These are phyloP conservation scores for Drosophila crucigera DNA, from an alignment of 2,888 invertebrate species.

Conservation along the genomic window DNA sequence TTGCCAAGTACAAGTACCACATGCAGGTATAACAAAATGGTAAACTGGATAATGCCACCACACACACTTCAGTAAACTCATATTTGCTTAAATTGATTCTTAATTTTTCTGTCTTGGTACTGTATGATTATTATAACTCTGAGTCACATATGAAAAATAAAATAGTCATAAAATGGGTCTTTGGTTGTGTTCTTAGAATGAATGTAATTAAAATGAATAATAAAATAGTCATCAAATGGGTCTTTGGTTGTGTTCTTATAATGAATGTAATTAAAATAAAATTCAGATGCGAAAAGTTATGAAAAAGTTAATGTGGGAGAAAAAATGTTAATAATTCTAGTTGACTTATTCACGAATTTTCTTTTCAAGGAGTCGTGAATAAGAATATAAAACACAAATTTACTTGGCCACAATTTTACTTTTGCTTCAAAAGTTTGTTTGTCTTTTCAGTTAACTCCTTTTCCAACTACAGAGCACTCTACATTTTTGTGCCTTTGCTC, in stretches of 20 bases:
- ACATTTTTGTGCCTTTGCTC: conserved; percentile 10
- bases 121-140: fast-evolving
- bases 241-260: neutral
- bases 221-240: too few relatives aligned
- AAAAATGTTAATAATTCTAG: neutral
- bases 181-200: neutral
- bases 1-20: neutral
- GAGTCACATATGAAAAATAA: neutral
- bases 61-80: neutral
- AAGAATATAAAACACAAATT: conserved; percentile 1
- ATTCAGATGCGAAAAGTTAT: neutral
- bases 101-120: neutral
- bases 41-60: neutral
- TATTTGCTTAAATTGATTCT: neutral
- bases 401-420: conserved; percentile 8
- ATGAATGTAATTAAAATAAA: neutral
- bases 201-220: neutral
- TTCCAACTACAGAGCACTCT: conserved; percentile 9
- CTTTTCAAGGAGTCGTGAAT: neutral
- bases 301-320: neutral
- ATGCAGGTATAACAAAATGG: neutral
- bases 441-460: neutral
- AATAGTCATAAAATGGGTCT: too few relatives aligned
- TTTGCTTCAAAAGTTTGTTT: conserved; percentile 2
- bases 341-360: neutral